A percentile compares a stretch with the other conserved stretches of the same genome.
Conservation (phyloP, 2,888 invertebrate species). For the Phengaris alcon region DNA sequence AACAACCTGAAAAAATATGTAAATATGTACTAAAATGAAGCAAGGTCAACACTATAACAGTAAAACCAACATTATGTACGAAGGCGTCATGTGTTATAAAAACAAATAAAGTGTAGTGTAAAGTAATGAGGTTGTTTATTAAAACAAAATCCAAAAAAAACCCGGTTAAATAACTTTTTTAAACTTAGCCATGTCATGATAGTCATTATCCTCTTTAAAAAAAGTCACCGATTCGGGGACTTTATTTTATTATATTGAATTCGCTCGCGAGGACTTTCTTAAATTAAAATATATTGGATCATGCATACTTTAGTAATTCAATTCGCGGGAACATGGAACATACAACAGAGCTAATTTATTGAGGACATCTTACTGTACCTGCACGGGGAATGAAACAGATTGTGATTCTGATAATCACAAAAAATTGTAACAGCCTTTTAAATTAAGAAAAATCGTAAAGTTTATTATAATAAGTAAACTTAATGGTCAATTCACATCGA, state of each 20-base stretch:
- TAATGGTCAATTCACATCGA: too few relatives aligned
- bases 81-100: not conserved
- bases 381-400: not conserved
- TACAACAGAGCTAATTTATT: not conserved
- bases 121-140: too few relatives aligned
- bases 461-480: too few relatives aligned
- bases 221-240: too few relatives aligned
- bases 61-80: conserved; percentile 19
- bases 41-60: conserved; percentile 19
- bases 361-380: not conserved
- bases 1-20: conserved; percentile 18
- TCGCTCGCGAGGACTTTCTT: too few relatives aligned
- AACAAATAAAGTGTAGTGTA: not conserved
- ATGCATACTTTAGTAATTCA: not conserved
- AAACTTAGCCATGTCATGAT: not conserved
- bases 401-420: not conserved
- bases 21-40: conserved; percentile 19
- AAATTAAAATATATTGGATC: not conserved
- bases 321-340: not conserved
- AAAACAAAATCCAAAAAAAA: not conserved
- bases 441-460: too few relatives aligned
- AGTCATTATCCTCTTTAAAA: not conserved
- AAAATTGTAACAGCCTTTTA: not conserved
- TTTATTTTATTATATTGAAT: too few relatives aligned
- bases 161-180: not conserved